phyloP scores from a whole-genome alignment of 1,140 invertebrate species.

The Paracyclopina nana region DNA sequence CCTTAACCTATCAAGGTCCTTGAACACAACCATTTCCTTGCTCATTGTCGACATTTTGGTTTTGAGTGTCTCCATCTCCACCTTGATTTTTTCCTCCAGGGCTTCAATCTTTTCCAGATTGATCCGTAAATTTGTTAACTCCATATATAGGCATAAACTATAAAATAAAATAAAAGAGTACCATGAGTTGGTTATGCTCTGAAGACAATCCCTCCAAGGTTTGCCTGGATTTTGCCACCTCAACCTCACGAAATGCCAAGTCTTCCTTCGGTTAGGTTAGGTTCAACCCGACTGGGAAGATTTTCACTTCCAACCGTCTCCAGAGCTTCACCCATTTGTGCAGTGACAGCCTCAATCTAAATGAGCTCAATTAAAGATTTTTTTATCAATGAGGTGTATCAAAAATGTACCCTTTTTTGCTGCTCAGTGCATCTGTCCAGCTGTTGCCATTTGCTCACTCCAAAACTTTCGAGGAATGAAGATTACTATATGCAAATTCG shows the following conservation, averaged over 20 bases:
- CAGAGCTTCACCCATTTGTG: conserved; percentile 25
- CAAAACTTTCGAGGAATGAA: conserved; percentile 45
- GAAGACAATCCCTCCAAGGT: conserved; percentile 31
- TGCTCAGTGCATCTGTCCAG: neutral
- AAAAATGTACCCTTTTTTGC: no score
- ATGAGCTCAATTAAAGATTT: neutral
- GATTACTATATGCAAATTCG: no score
- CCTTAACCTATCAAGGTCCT: conserved; percentile 30
- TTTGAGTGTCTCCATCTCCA: conserved; percentile 30
- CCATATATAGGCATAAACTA: conserved; percentile 18
- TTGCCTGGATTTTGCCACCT: conserved; percentile 33
- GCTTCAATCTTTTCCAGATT: conserved; percentile 25
- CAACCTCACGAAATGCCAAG: conserved; percentile 34
- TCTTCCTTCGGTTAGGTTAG: no score
- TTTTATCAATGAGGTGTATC: no score
- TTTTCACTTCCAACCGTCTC: conserved; percentile 29
- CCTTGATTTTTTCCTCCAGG: conserved; percentile 34
- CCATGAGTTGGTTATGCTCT: conserved; percentile 33
- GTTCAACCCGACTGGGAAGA: conserved; percentile 30
- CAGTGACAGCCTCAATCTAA: neutral
- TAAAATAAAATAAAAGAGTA: conserved; percentile 31
- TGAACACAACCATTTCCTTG: conserved; percentile 29
- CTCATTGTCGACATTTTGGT: conserved; percentile 32
- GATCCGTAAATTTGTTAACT: neutral
- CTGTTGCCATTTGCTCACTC: conserved; percentile 31